Percentiles rank a stretch among this genome's conserved stretches.
Conservation (phyloP, 2,113 vertebrate genomes). For the Silurus meridionalis region DNA sequence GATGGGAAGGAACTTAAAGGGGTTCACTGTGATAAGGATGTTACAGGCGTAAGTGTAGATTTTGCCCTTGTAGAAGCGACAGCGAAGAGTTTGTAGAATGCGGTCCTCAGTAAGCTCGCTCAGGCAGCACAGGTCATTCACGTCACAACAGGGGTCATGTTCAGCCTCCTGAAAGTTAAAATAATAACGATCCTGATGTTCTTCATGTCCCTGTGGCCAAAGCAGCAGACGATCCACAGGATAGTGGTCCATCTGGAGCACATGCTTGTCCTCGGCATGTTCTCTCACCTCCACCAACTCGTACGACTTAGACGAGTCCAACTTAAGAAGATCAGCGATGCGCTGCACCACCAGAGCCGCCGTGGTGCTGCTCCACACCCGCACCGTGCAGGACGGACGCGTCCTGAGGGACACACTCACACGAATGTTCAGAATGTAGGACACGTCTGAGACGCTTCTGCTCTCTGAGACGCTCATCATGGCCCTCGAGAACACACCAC, state of each 20-base stretch:
- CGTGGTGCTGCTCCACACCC: slow-evolving; percentile 74
- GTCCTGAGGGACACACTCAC: slow-evolving; percentile 70
- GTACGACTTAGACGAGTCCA: slow-evolving; percentile 74
- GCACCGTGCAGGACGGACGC: slow-evolving; percentile 75
- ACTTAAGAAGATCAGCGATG: slow-evolving; percentile 69
- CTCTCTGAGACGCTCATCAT: slow-evolving; percentile 85
- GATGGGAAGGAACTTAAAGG: slow-evolving; percentile 90
- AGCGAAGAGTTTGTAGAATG: slow-evolving; percentile 77
- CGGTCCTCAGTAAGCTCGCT: slow-evolving; percentile 76
- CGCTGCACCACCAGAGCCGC: slow-evolving; percentile 75
- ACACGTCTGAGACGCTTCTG: slow-evolving; percentile 63
- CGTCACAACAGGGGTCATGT: slow-evolving; percentile 69
- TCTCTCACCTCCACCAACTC: slow-evolving; percentile 84
- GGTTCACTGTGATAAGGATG: slow-evolving; percentile 91
- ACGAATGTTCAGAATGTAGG: slow-evolving; percentile 81
- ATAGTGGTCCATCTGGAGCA: slow-evolving; percentile 74
- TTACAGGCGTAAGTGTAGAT: slow-evolving; percentile 91
- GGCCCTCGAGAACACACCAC: slow-evolving; percentile 72
- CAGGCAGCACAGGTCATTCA: slow-evolving; percentile 86
- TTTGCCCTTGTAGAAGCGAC: slow-evolving; percentile 82
- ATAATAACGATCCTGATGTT: slow-evolving; percentile 78
- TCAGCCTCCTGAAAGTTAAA: slow-evolving; percentile 81
- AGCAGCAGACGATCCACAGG: slow-evolving; percentile 80
- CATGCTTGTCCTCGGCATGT: slow-evolving; percentile 73
- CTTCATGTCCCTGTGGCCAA: slow-evolving; percentile 84